phyloP scores from a whole-genome alignment of 2,888 invertebrate species.

The Fragum sueziense region DNA sequence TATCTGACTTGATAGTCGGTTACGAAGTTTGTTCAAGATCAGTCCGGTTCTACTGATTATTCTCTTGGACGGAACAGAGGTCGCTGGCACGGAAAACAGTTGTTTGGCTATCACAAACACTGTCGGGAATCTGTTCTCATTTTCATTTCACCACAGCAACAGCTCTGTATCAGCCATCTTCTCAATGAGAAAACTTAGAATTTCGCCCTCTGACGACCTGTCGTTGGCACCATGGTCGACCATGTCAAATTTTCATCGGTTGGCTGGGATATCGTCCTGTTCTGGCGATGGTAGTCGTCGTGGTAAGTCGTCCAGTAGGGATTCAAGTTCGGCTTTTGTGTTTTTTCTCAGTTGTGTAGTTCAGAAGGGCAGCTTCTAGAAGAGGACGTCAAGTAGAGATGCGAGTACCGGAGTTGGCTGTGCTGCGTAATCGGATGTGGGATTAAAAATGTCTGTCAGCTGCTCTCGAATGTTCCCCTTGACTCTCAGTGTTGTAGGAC shows the following conservation, averaged over 20 bases:
- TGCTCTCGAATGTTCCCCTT: constrained; percentile 10
- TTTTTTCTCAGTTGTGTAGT: constrained; percentile 7
- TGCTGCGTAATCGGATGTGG: background rate
- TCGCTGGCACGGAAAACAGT: background rate
- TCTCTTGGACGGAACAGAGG: background rate
- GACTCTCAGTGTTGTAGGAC: constrained; percentile 9
- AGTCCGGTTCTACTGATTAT: background rate
- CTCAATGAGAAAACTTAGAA: too few relatives aligned
- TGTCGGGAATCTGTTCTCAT: background rate
- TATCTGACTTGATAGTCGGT: background rate
- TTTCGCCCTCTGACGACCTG: too few relatives aligned
- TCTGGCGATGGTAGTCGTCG: background rate
- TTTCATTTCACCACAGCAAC: background rate
- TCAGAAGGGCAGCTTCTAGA: too few relatives aligned
- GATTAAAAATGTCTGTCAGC: background rate
- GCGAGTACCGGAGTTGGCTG: constrained; percentile 7
- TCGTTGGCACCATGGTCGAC: background rate
- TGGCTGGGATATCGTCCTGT: background rate
- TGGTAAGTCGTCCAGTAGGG: constrained; percentile 16
- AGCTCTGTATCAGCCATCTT: background rate
- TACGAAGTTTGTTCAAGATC: background rate
- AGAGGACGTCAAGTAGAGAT: constrained; percentile 29
- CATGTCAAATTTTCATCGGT: background rate
- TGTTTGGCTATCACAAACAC: background rate
- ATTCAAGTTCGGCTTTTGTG: constrained; percentile 14